These are phyloP conservation scores for Hydroisotoma schaefferi DNA, from an alignment of 2,888 invertebrate genomes.

Conservation along the genomic window DNA sequence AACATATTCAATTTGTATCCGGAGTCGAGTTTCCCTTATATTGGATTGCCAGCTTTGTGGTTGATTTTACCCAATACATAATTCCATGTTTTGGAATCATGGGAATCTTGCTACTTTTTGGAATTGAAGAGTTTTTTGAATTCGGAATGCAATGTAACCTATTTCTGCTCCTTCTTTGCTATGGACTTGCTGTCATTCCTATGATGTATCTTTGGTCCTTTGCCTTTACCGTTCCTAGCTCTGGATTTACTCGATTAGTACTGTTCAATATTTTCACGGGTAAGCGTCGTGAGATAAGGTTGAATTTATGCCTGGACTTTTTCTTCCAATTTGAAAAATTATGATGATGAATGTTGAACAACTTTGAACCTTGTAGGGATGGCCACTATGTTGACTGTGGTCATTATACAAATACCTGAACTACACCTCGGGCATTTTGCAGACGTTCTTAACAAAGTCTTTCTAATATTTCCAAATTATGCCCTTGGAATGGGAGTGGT, in stretches of 20 bases:
- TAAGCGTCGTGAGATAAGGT: conserved; percentile 51
- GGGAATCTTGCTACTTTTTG: conserved; percentile 62
- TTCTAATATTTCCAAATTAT: conserved; percentile 70
- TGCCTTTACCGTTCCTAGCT: conserved; percentile 67
- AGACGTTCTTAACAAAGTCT: conserved; percentile 61
- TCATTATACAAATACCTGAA: conserved; percentile 62
- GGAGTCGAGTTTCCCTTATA: conserved; percentile 65
- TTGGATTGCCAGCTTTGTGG: conserved; percentile 68
- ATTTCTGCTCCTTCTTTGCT: conserved; percentile 62
- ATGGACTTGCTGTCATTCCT: conserved; percentile 69
- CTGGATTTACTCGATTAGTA: conserved; percentile 69
- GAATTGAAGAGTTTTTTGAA: conserved; percentile 62
- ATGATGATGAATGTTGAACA: not conserved
- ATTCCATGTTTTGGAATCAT: conserved; percentile 59
- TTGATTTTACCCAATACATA: conserved; percentile 65
- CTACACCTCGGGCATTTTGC: conserved; percentile 61
- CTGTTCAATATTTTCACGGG: conserved; percentile 70
- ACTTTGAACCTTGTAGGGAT: conserved; percentile 64
- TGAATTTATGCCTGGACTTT: not conserved
- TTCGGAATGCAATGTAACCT: conserved; percentile 59
- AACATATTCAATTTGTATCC: conserved; percentile 68
- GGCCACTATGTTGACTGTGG: conserved; percentile 67
- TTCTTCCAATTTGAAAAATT: no score
- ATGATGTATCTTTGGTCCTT: conserved; percentile 67
- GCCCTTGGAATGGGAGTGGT: conserved; percentile 53